A percentile compares a stretch with the other conserved stretches of the same genome.
Evolutionary conservation across 2,797 vertebrate species (phyloP).

Genomic region (Denticeps clupeoides): DNA sequence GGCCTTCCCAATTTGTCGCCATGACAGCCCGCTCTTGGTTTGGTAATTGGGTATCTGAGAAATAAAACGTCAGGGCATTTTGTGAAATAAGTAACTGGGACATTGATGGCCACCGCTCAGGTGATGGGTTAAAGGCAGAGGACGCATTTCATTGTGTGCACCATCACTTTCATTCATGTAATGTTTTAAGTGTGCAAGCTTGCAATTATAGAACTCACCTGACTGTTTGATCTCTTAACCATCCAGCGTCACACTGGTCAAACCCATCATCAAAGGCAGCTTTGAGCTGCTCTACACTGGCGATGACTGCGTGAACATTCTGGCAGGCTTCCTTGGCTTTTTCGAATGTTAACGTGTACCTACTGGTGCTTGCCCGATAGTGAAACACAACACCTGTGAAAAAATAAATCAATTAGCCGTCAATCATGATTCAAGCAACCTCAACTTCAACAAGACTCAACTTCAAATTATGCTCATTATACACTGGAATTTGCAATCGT

Average conservation of each 20-base stretch:
- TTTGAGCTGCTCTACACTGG: constrained; percentile 67
- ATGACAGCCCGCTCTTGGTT: constrained; percentile 73
- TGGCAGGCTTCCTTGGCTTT: constrained; percentile 61
- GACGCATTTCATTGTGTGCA: too few species aligned
- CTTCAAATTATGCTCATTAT: too few species aligned
- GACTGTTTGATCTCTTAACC: constrained; percentile 80
- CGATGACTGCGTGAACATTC: constrained; percentile 63
- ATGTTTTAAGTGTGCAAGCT: too few species aligned
- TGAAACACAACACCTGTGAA: constrained; percentile 95
- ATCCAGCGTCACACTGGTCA: constrained; percentile 90
- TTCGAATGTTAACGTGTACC: constrained; percentile 73
- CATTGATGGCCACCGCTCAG: too few species aligned
- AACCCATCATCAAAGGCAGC: constrained; percentile 83
- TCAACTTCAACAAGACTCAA: too few species aligned
- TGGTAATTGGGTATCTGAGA: constrained; percentile 76
- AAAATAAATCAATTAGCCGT: too few species aligned
- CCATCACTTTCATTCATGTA: too few species aligned
- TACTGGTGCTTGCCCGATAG: constrained; percentile 66
- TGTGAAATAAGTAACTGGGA: not conserved
- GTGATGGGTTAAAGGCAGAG: too few species aligned
- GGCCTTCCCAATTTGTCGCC: constrained; percentile 71
- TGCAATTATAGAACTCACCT: too few species aligned
- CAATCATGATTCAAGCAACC: not conserved
- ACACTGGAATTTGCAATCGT: too few species aligned
- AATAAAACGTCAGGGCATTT: not conserved